Evolutionary conservation across 2,113 vertebrate genomes (phyloP).

Genomic region (Prunella himalayana): DNA sequence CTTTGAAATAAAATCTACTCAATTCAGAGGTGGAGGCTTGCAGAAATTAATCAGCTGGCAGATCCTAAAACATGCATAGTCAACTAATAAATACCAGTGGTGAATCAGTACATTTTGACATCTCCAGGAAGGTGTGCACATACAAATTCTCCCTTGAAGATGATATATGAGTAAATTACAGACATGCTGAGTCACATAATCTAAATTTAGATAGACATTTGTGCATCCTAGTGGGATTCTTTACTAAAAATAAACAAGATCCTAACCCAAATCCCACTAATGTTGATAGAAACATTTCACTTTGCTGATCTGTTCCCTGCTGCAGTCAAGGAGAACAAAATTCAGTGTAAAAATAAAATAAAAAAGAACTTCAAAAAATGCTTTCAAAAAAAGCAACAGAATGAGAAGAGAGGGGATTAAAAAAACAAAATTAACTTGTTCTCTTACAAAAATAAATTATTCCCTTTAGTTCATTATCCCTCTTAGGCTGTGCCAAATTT

Average conservation of each 20-base stretch:
- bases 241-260: neutral
- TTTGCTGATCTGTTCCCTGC: neutral
- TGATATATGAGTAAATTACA: neutral
- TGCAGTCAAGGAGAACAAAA: neutral
- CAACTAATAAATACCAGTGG: neutral
- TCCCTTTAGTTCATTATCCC: neutral
- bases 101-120: neutral
- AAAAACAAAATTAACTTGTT: neutral
- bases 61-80: neutral
- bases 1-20: neutral
- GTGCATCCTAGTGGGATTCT: neutral
- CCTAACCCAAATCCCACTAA: neutral
- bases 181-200: accelerated
- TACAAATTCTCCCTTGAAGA: neutral
- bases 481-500: neutral
- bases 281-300: neutral
- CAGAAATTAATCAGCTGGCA: neutral
- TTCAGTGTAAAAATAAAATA: constrained; percentile 21
- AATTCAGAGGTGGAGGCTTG: neutral
- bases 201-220: neutral
- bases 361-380: neutral
- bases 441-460: neutral
- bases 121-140: neutral
- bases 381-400: neutral
- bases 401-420: neutral